Base-by-base conservation (phyloP, 2,113 vertebrate species). In the Atlantisia rogersi region DNA sequence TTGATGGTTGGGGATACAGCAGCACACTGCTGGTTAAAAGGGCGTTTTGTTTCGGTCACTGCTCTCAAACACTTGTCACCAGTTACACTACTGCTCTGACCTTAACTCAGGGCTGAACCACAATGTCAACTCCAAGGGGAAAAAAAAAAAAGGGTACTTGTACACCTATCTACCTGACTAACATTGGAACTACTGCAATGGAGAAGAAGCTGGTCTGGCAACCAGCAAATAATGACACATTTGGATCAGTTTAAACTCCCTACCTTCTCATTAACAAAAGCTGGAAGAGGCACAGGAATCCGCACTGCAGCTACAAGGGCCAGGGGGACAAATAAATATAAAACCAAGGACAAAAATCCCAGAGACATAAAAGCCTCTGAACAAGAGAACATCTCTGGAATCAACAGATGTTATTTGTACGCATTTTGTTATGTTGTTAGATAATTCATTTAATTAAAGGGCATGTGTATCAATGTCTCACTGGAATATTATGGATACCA, bases 371-470 rank as follows among this genome's bases (percentile, higher is more conserved):
- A 89, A 84, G 39, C 62, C 52, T 73, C 28, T 77, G 39, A 92
- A 67, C 15, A 74, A 80, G 40, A 82, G 65, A 62, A 50, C 37
- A 53, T 28, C 39, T 53, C 46, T 73, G 55, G 20, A 88, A 77
- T 83, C 50, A 82, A 86, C 32, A 85, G 44, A 79, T 42, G 37
- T 56, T 56, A 86, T 59, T 65, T 56, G 42, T 62, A 77, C 32
- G 53, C 15, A 60, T 94, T 96, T 84, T 78, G 68, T 84, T 91
- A 64, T 11, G 9, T 11, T 20, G 3, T 81, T 71, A 94, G 78
- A 46, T 48, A 73, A 92, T n/a, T 67, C 52, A 90, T 84, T 86
- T 94, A 94, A 97, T 93, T 89, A 92, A 94, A 96, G 77, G 82
- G 50, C 40, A 86, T 65, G 69, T 93, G 91, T 82, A 90, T 79